A percentile compares a stretch with the other conserved stretches of the same genome.
These are phyloP conservation scores for Procambarus clarkii DNA, from an alignment of 1,140 invertebrate genomes.

Conservation along the genomic window DNA sequence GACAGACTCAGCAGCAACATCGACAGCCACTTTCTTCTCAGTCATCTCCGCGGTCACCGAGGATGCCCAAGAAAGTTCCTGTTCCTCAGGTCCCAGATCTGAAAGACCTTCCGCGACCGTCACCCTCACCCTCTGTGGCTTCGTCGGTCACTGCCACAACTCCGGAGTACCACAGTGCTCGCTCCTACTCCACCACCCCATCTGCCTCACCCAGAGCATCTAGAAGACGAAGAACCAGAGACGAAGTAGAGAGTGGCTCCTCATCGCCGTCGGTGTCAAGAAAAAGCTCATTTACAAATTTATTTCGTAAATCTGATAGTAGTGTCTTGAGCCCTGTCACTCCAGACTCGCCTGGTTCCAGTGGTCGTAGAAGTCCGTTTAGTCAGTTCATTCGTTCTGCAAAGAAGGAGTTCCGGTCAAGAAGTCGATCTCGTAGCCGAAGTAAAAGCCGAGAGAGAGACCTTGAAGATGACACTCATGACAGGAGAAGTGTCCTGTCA, in stretches of 20 bases:
- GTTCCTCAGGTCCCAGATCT: constrained; percentile 70
- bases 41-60: constrained; percentile 68
- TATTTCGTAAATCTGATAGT: constrained; percentile 83
- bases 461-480: constrained; percentile 77
- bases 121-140: constrained; percentile 54
- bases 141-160: constrained; percentile 18
- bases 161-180: constrained; percentile 50
- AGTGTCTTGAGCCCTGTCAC: constrained; percentile 82
- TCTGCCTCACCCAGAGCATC: constrained; percentile 68
- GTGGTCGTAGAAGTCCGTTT: constrained; percentile 70
- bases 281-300: constrained; percentile 86
- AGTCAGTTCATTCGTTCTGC: constrained; percentile 75
- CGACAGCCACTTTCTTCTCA: constrained; percentile 61
- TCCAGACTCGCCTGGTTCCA: constrained; percentile 76
- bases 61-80: constrained; percentile 71
- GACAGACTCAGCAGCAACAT: constrained; percentile 41
- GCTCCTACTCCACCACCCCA: constrained; percentile 63
- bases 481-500: constrained; percentile 78
- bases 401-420: constrained; percentile 74
- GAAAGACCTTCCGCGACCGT: constrained; percentile 61
- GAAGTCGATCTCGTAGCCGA: constrained; percentile 80
- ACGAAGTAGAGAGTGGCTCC: constrained; percentile 71
- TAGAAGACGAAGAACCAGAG: constrained; percentile 59
- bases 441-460: constrained; percentile 79
- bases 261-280: constrained; percentile 82